Evolutionary conservation across 2,113 vertebrate genomes (phyloP), one percentile per base, ranked within the genome.

Genomic region (Alaudala cheleensis): DNA sequence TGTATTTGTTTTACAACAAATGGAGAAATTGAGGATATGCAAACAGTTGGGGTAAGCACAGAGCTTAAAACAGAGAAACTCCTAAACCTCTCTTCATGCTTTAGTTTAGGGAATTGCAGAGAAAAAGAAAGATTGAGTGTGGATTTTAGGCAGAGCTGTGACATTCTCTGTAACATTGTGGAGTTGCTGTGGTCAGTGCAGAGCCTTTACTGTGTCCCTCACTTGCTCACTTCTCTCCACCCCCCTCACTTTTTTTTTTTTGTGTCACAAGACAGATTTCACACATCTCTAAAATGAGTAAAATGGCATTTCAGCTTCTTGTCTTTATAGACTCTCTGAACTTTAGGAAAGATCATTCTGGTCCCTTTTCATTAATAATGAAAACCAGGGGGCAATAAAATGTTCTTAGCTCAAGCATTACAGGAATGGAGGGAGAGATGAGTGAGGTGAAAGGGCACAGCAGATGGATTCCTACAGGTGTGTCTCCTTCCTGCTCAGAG

Each of bases 361-460:
- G 98, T 98, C 97, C 98, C 98, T 98, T 98, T 98, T 98, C 98
- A 98, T 98, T 98, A 98, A 98, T 98, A 98, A 98, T 98, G 98
- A 98, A 98, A 98, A 98, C 97, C 96, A 97, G 94, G 96, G 98
- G 97, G 97, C 98, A 98, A 98, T 98, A 98, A 98, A 98, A 98
- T 97, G 98, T 97, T 98, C 97, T 97, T 97, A 97, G 87, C 66
- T 86, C 21, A 49, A 96, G 92, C 93, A 73, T 86, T 95, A 88
- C 40, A 92, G 97, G 95, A 93, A 31, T 4, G 33, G 78, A 39
- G 81, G 60, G 70, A 57, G 82, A 91, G 25, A 91, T 37, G 97
- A 64, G 94, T 10, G 96, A 94, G 98, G 90, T 93, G 97, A 98
- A 92, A 87, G 97, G 97, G 96, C 90, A 85, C 14, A 81, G 83